Evolutionary conservation across 1,140 invertebrate species (phyloP), one percentile per base, ranked within the genome.

Genomic region (Tribolium castaneum): DNA sequence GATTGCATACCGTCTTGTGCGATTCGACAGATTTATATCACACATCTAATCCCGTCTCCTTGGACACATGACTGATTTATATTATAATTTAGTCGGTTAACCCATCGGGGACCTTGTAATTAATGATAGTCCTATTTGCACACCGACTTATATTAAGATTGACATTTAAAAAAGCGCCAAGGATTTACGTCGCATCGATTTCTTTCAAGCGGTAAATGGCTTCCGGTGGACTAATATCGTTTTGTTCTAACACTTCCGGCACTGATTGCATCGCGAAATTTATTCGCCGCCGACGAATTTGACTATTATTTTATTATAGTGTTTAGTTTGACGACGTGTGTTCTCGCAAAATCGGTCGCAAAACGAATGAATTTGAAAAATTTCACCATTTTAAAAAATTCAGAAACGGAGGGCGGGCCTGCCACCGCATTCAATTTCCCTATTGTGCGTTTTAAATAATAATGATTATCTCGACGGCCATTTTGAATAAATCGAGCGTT

Each of bases 401-500:
- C 14, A 13, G 13, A 52, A 19, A 52, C 16, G n/a, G 19, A 14
- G 59, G 59, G 54, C 22, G 14, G 56, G 59, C 6, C 59, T 35
- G 9, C 10, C 3, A 66, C 34, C 25, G 16, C 0, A 25, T 25
- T 59, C 54, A 25, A 59, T 59, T 52, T 52, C 59, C 30, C 30
- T 30, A 35, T 66, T 66, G 30, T 66, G 30, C 19, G 59, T 66
- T 66, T 34, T 66, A 14, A 35, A 30, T n/a, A 66, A 66, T 66
- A 66, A 66, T 35, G 19, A 35, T 35, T 66, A 66, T 66, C 59
- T 66, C 5, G 25, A 13, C 52, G 39, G 52, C 52, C 74, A 75
- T 75, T 75, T 75, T 75, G 74, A 75, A 75, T 75, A 35, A 75
- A 75, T 75, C 35, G 19, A 12, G 35, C 30, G 35, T 75, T 75